Base-by-base conservation (phyloP, 1,140 invertebrate genomes). In the Polypedilum pembai region DNA sequence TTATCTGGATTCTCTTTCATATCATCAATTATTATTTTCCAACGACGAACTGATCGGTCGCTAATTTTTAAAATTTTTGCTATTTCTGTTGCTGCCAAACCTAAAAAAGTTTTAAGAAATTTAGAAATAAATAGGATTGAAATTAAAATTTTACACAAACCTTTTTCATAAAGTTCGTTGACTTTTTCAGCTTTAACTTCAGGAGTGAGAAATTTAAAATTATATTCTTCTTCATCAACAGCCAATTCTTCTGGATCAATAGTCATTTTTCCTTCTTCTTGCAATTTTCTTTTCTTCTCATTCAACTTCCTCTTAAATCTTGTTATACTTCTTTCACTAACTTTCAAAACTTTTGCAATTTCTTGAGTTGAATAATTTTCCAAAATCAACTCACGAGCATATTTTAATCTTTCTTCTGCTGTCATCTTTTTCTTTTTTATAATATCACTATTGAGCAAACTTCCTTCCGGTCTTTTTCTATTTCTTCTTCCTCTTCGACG, bases 151-250 rank as follows among this genome's bases (percentile, higher is more conserved):
- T n/a, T n/a, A n/a, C n/a, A n/a, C n/a, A n/a, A 33, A 33, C 45
- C 45, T 56, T 56, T 8, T 8, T 12, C 45, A 15, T 15, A 12
- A n/a, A 56, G 10, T 15, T 56, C 45, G 12, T 12, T n/a, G 15
- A 56, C 15, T 56, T 56, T 56, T 56, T 56, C 45, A 56, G 45
- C 45, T 56, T 56, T 56, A n/a, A 56, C 45, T 12, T 56, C 45
- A 4, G 45, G 10, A 56, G 10, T 56, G 12, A 56, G 45, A n/a
- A 56, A 56, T n/a, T 56, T 56, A n/a, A 56, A 56, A 15, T 56
- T 56, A 3, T 56, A 56, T 56, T 56, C 45, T 56, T 56, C 45
- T 15, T 8, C 3, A 4, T 56, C 45, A 5, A 33, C 24, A 3
- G 24, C 24, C 24, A 33, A 33, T n/a, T 56, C 45, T 56, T 56